Evolutionary conservation across 2,113 vertebrate genomes (phyloP).

Genomic region (Istiophorus platypterus): DNA sequence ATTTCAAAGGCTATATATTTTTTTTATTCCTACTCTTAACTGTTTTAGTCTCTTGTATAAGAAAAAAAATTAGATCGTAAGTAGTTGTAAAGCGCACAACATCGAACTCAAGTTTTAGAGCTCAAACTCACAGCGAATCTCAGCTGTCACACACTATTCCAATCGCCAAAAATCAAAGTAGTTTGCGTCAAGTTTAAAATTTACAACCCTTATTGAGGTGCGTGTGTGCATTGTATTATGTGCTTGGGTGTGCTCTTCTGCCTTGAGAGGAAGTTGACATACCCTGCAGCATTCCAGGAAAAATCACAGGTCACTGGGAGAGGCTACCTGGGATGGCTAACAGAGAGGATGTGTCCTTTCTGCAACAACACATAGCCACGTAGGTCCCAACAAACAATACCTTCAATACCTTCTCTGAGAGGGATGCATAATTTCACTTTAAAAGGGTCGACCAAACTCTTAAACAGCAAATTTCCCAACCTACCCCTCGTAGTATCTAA

Average conservation of each 20-base stretch:
- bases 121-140: background rate
- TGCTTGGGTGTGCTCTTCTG: conserved; percentile 26
- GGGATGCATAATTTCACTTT: background rate
- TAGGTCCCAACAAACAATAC: background rate
- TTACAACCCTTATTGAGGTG: conserved; percentile 1
- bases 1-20: background rate
- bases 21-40: background rate
- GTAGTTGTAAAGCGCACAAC: background rate
- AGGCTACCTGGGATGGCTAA: conserved; percentile 36
- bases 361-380: background rate
- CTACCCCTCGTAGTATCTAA: background rate
- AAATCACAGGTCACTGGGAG: conserved; percentile 51
- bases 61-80: background rate
- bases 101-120: background rate
- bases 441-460: background rate
- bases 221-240: conserved; percentile 28
- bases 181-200: background rate
- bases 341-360: conserved; percentile 32
- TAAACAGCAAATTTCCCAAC: background rate
- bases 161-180: background rate
- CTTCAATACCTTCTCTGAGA: background rate
- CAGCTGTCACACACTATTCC: background rate
- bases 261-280: conserved; percentile 50
- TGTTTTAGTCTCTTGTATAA: background rate
- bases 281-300: conserved; percentile 31